Conservation (phyloP, 2,888 invertebrate genomes). For the Drosophila multiciliata region DNA sequence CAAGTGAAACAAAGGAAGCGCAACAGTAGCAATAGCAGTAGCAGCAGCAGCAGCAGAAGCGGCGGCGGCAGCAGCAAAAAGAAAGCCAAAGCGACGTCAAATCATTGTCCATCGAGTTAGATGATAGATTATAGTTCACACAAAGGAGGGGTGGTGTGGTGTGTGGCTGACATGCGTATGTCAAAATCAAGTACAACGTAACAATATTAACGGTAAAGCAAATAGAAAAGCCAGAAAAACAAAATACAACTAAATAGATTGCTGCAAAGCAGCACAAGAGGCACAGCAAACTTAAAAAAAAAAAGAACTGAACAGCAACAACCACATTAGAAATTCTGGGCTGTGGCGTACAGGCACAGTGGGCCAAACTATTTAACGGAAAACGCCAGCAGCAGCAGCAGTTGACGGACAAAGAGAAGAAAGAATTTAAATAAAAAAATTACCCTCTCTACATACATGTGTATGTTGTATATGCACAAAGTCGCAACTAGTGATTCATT, state of each 20-base stretch:
- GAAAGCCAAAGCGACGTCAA: constrained; percentile 35
- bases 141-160: neutral
- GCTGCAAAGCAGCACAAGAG: constrained; percentile 13
- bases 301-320: constrained; percentile 21
- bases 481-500: neutral
- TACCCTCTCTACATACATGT: neutral
- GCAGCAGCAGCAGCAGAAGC: neutral
- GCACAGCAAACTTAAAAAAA: constrained; percentile 25
- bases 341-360: constrained; percentile 31
- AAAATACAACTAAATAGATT: constrained; percentile 5
- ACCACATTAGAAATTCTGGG: constrained; percentile 12
- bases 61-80: constrained; percentile 19
- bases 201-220: constrained; percentile 41
- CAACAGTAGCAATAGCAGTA: constrained; percentile 13
- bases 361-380: constrained; percentile 57
- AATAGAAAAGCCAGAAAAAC: constrained; percentile 28
- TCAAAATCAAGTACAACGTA: constrained; percentile 31
- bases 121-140: constrained; percentile 38
- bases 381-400: constrained; percentile 24
- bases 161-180: constrained; percentile 14
- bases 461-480: neutral
- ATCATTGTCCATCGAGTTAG: constrained; percentile 25
- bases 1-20: constrained; percentile 25
- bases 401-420: constrained; percentile 18
- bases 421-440: neutral